A percentile compares a stretch with the other conserved stretches of the same genome.
These are phyloP conservation scores for Channa striata DNA, from an alignment of 2,797 vertebrate species.

Conservation along the genomic window DNA sequence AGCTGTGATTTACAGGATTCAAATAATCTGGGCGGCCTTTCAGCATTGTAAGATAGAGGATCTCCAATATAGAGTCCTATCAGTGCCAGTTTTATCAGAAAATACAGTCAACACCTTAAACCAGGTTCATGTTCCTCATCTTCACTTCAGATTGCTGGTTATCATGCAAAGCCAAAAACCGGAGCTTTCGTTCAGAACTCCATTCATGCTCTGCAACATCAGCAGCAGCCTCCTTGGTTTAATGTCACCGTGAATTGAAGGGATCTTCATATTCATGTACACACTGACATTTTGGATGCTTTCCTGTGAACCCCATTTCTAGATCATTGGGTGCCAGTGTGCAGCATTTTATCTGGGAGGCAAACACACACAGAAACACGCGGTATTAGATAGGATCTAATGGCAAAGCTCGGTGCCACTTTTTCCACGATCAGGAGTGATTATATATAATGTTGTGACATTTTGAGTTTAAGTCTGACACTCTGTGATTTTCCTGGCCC, in stretches of 20 bases:
- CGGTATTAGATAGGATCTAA: constrained; percentile 67
- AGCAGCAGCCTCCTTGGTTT: constrained; percentile 41
- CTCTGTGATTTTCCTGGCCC: constrained; percentile 53
- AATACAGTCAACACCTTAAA: constrained; percentile 50
- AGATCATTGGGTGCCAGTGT: constrained; percentile 65
- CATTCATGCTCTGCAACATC: constrained; percentile 23
- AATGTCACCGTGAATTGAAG: constrained; percentile 63
- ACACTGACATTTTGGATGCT: constrained; percentile 77
- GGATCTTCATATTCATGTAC: constrained; percentile 64
- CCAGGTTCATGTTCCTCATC: constrained; percentile 19
- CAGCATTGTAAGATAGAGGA: constrained; percentile 53
- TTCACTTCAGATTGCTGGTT: constrained; percentile 55
- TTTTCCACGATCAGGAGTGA: constrained; percentile 52
- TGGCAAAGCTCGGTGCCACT: constrained; percentile 53
- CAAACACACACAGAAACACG: constrained; percentile 45
- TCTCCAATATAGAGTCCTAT: constrained; percentile 32
- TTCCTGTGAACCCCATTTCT: constrained; percentile 59
- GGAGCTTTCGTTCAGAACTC: constrained; percentile 40
- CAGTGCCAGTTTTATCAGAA: constrained; percentile 46
- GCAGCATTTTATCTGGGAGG: constrained; percentile 75
- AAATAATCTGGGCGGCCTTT: constrained; percentile 74
- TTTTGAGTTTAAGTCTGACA: constrained; percentile 75
- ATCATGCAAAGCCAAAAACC: constrained; percentile 49
- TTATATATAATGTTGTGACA: constrained; percentile 72
- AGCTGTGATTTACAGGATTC: constrained; percentile 79